Evolutionary conservation across 2,888 invertebrate species (phyloP).

Genomic region (Metalampra italica): DNA sequence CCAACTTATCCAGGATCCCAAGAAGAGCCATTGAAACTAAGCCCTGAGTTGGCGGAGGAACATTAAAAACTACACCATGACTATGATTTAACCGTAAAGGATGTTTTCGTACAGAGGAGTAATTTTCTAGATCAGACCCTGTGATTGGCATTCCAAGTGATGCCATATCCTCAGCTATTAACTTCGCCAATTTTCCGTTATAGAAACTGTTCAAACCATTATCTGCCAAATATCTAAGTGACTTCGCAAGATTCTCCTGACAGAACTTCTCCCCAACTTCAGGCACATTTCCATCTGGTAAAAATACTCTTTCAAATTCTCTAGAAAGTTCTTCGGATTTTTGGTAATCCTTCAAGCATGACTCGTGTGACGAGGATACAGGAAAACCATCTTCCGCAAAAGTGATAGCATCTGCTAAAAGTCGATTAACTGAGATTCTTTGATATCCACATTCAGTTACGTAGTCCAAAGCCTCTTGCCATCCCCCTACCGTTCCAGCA

Average conservation of each 20-base stretch:
- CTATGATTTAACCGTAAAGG: constrained; percentile 51
- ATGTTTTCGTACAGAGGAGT: constrained; percentile 44
- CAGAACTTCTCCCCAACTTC: constrained; percentile 44
- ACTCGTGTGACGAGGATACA: constrained; percentile 36
- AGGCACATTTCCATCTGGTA: constrained; percentile 40
- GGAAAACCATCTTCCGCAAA: constrained; percentile 63
- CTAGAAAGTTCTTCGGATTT: constrained; percentile 14
- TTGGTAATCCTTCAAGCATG: constrained; percentile 15
- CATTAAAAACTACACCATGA: constrained; percentile 52
- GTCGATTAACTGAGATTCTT: constrained; percentile 38
- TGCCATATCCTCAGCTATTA: constrained; percentile 51
- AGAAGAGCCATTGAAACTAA: constrained; percentile 54
- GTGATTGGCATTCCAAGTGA: constrained; percentile 56
- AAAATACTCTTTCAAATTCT: constrained; percentile 39
- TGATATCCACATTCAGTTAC: constrained; percentile 55
- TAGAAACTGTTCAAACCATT: constrained; percentile 62
- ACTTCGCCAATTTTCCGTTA: constrained; percentile 49
- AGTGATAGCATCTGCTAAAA: constrained; percentile 55
- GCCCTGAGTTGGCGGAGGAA: constrained; percentile 70
- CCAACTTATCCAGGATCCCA: constrained; percentile 55
- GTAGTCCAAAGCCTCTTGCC: constrained; percentile 65
- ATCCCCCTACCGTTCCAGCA: constrained; percentile 63
- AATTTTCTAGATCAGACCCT: constrained; percentile 51
- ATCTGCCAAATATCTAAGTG: constrained; percentile 43
- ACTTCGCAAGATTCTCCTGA: constrained; percentile 53